A percentile compares a stretch with the other conserved stretches of the same genome.
Evolutionary conservation across 2,888 invertebrate species (phyloP).

Genomic region (Torymus texanus): DNA sequence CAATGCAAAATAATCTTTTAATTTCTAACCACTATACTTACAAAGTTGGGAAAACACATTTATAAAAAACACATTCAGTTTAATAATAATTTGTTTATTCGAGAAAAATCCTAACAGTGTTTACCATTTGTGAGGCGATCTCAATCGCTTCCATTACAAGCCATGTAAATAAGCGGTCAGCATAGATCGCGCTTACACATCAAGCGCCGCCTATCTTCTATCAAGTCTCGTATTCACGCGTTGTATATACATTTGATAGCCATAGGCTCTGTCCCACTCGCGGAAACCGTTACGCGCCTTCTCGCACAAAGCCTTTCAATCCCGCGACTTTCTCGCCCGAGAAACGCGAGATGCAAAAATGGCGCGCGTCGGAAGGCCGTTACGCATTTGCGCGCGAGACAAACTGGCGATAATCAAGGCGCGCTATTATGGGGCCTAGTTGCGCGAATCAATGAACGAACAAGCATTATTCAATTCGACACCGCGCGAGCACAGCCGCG

Average conservation of each 20-base stretch:
- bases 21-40: too few species aligned
- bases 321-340: not conserved
- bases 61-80: too few species aligned
- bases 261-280: not conserved
- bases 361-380: not conserved
- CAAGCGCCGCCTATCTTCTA: too few species aligned
- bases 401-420: constrained; percentile 25
- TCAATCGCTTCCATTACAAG: too few species aligned
- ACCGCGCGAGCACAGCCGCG: not conserved
- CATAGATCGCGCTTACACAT: not conserved
- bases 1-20: too few species aligned
- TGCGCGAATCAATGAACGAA: constrained; percentile 38
- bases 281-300: not conserved
- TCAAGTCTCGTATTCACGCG: not conserved
- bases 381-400: constrained; percentile 1
- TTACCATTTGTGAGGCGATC: too few species aligned
- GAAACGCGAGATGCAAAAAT: constrained; percentile 3
- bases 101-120: too few species aligned
- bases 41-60: too few species aligned
- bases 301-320: not conserved
- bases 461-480: constrained; percentile 48
- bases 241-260: too few species aligned
- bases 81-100: too few species aligned
- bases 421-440: not conserved
- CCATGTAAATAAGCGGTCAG: not conserved